Base-by-base conservation (phyloP, 1,140 invertebrate genomes). In the Magallana ariakensis region DNA sequence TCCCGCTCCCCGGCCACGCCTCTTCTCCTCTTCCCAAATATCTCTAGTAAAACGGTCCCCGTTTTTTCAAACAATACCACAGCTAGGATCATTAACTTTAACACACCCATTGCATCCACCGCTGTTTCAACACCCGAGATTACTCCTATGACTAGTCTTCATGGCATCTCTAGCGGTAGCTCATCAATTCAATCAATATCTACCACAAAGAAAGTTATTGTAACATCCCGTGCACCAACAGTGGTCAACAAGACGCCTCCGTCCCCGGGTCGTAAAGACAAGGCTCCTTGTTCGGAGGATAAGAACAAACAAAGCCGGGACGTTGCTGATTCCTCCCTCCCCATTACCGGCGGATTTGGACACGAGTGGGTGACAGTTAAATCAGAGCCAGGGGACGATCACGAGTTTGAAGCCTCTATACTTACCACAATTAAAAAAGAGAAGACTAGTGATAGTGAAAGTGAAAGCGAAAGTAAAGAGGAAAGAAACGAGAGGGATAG, bases 351-450 rank as follows among this genome's bases (percentile, higher is more conserved):
- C 33, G 33, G 33, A 46, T n/a, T 16, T 22, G 66, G 66, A 13
- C 66, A 75, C 13, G 66, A 75, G 33, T 75, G 66, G 66, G 22
- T 75, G 9, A 75, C 19, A 26, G 66, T 75, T 1, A 75, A 75
- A 75, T 75, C 66, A 7, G 66, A 75, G 22, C 66, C 66, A 26
- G 66, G 66, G 13, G 66, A 75, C 22, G 33, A 75, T 26, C 66
- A 75, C 66, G 66, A 75, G 66, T 75, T 75, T 10, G 66, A 75
- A 75, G 66, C 66, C 8, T 9, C 22, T 22, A 75, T 75, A 75
- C 66, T 75, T 4, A 22, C 19, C 22, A 22, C 22, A 13, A 75
- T 75, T 33, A 75, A 75, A 26, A 22, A 75, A 75, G 66, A 75
- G 11, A 26, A 22, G 6, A 22, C 11, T 75, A 75, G 66, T 22